A percentile compares a stretch with the other conserved stretches of the same genome.
Conservation (phyloP, 2,113 vertebrate species). For the Psammodynastes pulverulentus region DNA sequence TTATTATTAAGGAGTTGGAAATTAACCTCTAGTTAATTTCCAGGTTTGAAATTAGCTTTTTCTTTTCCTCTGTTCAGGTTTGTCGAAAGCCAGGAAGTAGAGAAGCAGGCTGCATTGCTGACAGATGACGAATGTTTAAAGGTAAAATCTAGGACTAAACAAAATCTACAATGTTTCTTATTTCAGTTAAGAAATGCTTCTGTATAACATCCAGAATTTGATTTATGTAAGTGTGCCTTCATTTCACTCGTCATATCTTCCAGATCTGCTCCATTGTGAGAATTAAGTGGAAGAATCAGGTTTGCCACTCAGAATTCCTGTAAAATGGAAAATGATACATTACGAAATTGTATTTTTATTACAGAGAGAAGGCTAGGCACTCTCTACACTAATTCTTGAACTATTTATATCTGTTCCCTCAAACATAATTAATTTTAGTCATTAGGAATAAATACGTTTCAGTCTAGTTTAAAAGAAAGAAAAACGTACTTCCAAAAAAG, state of each 20-base stretch:
- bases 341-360: not conserved
- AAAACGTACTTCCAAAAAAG: not conserved
- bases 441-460: not conserved
- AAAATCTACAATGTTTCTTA: not conserved
- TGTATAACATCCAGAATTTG: not conserved
- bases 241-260: not conserved
- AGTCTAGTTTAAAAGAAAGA: not conserved
- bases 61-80: slow-evolving; percentile 69
- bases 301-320: not conserved
- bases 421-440: slow-evolving; percentile 1
- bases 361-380: not conserved
- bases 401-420: not conserved
- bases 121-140: slow-evolving; percentile 81
- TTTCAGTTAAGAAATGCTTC: not conserved
- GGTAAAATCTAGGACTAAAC: slow-evolving; percentile 66
- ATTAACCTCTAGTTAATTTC: not conserved
- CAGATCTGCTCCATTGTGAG: not conserved
- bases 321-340: not conserved
- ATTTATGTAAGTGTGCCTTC: not conserved
- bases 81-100: slow-evolving; percentile 79
- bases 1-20: not conserved
- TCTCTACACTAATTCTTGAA: not conserved
- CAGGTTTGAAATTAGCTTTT: not conserved
- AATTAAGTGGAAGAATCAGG: not conserved
- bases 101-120: slow-evolving; percentile 78